Base-by-base conservation (phyloP, 2,113 vertebrate genomes). In the Thermophis baileyi region DNA sequence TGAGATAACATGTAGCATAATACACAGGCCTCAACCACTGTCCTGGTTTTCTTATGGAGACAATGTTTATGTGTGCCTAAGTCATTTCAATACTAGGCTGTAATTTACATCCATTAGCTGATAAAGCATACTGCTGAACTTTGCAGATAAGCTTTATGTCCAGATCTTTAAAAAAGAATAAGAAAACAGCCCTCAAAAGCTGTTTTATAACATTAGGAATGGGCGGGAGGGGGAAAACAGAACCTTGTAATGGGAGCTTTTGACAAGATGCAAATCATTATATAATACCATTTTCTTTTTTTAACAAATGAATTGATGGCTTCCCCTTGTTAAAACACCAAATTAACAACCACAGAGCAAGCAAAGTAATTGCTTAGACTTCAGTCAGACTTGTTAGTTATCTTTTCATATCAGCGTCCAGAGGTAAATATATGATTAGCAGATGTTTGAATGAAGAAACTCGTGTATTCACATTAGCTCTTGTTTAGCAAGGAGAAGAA, bases 331-430 rank as follows among this genome's bases (percentile, higher is more conserved):
- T 90, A 63, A 91, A 91, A 12, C 87, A 40, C 24, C 55, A 81
- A 81, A 40, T 9, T 16, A 81, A 81, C 74, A 22, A 44, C 74
- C 18, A 22, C 35, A 81, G 44, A 40, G 18, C 40, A 27, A 6
- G 27, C 22, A 44, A 47, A 90, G 95, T 51, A 91, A 88, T 95
- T 94, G 46, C 55, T 24, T 57, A 53, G 90, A 24, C 30, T 81
- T 92, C 93, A 91, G 94, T 93, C 91, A 94, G 85, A 54, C 91
- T 95, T 94, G 14, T 55, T 93, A 63, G 44, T 89, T 50, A 89
- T 94, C 94, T 96, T 96, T 96, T 93, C 91, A 90, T 94, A 93
- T 96, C 95, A 95, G 95, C 95, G 90, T 92, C 96, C 95, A 96
- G 69, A 87, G 85, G 91, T 92, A 94, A 94, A 95, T 95, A 90